phyloP scores from a whole-genome alignment of 2,113 vertebrate genomes.

The Nicator chloris region DNA sequence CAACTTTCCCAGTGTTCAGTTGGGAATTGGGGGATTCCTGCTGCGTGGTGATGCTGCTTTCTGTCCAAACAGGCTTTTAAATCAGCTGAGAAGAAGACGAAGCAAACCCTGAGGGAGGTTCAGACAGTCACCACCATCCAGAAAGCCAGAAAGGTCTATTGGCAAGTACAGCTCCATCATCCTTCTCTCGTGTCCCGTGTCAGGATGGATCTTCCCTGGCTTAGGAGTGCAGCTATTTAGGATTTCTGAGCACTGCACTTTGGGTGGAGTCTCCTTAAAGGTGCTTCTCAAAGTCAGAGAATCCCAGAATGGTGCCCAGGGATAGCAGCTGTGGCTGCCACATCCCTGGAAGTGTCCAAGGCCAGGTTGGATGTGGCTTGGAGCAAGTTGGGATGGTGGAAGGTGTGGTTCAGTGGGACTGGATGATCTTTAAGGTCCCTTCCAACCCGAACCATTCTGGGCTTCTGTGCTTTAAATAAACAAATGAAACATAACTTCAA shows the following conservation, averaged over 20 bases:
- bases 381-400: not conserved
- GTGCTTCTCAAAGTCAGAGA: not conserved
- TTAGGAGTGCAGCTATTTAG: not conserved
- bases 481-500: not conserved
- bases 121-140: constrained; percentile 95
- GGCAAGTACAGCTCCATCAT: constrained; percentile 73
- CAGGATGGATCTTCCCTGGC: not conserved
- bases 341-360: not conserved
- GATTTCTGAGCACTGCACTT: not conserved
- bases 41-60: not conserved
- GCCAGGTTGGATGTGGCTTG: not conserved
- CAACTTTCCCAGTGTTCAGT: not conserved
- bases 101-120: constrained; percentile 94
- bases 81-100: constrained; percentile 98
- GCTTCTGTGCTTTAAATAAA: not conserved
- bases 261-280: not conserved
- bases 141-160: constrained; percentile 97
- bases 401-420: not conserved
- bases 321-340: not conserved
- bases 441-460: not conserved
- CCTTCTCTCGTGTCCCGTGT: accelerated
- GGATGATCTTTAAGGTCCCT: not conserved
- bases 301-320: not conserved
- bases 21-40: not conserved
- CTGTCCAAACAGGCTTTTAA: constrained; percentile 85